Percentiles rank a stretch among this genome's conserved stretches.
These are phyloP conservation scores for Caenorhabditis imperialis DNA, from an alignment of 2,888 invertebrate genomes.

Conservation along the genomic window DNA sequence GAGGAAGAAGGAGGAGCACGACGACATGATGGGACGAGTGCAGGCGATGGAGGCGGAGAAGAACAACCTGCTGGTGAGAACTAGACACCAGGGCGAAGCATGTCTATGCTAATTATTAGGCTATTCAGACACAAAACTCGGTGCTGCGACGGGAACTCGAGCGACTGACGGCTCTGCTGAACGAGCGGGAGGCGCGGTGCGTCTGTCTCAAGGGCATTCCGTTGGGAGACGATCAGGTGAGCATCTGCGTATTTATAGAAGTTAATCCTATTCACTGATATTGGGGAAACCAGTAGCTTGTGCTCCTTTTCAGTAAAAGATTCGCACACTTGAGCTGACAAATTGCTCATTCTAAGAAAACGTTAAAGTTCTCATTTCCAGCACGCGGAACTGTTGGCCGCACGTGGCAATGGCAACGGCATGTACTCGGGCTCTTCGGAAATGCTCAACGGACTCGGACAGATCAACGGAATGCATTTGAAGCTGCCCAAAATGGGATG, in stretches of 20 bases:
- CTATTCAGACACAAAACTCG: slow-evolving; percentile 74
- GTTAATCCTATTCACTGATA: too few relatives aligned
- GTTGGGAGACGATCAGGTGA: slow-evolving; percentile 30
- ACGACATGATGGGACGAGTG: slow-evolving; percentile 75
- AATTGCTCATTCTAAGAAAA: too few relatives aligned
- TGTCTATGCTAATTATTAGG: slow-evolving; percentile 33
- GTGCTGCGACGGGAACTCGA: slow-evolving; percentile 75
- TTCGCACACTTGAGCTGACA: too few relatives aligned
- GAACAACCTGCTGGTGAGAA: slow-evolving; percentile 45
- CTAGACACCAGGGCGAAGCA: neutral
- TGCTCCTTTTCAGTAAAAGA: too few relatives aligned
- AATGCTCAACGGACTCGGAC: slow-evolving; percentile 59
- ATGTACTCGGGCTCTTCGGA: slow-evolving; percentile 45
- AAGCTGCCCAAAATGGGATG: slow-evolving; percentile 59
- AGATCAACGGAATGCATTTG: slow-evolving; percentile 57
- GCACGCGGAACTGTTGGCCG: slow-evolving; percentile 16
- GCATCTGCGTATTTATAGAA: slow-evolving; percentile 1
- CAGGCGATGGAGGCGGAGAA: slow-evolving; percentile 74
- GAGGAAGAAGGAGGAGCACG: slow-evolving; percentile 78
- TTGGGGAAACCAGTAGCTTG: too few relatives aligned
- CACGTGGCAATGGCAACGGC: slow-evolving; percentile 31
- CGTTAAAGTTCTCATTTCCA: slow-evolving; percentile 7
- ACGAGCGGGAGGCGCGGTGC: slow-evolving; percentile 71
- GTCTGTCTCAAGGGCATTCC: slow-evolving; percentile 68
- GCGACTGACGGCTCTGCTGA: slow-evolving; percentile 69